A percentile compares a stretch with the other conserved stretches of the same genome.
These are phyloP conservation scores for Tragulus kanchil DNA, from an alignment of 2,113 vertebrate genomes.

Conservation along the genomic window DNA sequence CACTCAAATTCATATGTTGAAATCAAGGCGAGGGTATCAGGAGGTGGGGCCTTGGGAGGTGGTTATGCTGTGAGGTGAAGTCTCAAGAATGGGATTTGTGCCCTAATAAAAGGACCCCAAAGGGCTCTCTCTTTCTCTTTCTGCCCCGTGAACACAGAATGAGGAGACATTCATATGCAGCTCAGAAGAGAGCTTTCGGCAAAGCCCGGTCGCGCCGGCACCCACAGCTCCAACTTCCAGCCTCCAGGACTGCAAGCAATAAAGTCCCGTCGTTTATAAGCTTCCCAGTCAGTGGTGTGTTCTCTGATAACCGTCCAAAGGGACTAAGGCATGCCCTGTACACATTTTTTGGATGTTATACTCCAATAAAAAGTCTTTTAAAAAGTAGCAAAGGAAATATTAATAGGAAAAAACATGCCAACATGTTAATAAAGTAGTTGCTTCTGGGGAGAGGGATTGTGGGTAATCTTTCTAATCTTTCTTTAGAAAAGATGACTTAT, in stretches of 20 bases:
- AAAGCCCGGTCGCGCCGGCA: not conserved
- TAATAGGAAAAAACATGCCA: not conserved
- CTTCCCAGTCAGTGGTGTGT: rapidly evolving
- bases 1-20: not conserved
- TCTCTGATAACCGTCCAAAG: not conserved
- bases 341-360: not conserved
- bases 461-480: not conserved
- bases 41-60: not conserved
- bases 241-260: not conserved
- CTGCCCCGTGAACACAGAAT: not conserved
- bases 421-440: not conserved
- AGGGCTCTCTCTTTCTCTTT: not conserved
- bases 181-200: not conserved
- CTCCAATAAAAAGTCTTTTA: not conserved
- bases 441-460: not conserved
- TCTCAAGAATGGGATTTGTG: rapidly evolving
- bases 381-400: not conserved
- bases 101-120: not conserved
- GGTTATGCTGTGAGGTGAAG: not conserved
- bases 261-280: not conserved
- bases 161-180: too few species aligned
- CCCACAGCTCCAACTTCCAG: not conserved
- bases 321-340: not conserved
- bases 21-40: not conserved
- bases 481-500: not conserved